Evolutionary conservation across 2,113 vertebrate genomes (phyloP).

Genomic region (Mastomys coucha): DNA sequence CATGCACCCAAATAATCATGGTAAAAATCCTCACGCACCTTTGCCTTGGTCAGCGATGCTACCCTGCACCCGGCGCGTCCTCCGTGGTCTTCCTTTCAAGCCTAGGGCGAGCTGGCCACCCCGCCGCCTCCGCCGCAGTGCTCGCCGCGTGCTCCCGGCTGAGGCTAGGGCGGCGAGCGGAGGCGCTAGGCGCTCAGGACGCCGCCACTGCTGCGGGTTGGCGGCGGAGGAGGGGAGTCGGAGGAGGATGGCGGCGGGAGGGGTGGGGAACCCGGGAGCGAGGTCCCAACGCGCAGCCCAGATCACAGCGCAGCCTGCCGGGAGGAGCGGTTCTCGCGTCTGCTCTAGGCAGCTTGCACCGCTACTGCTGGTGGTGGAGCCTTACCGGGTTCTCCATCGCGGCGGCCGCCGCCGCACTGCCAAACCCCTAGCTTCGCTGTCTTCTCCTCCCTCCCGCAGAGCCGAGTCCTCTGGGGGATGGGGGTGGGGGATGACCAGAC

Average conservation of each 20-base stretch:
- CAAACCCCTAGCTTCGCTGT: background rate
- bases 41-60: conserved; percentile 64
- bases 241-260: conserved; percentile 21
- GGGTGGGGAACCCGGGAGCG: conserved; percentile 8
- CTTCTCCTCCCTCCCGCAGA: conserved; percentile 75
- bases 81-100: conserved; percentile 61
- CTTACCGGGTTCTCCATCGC: conserved; percentile 51
- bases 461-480: background rate
- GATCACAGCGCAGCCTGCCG: conserved; percentile 82
- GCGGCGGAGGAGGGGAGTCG: conserved; percentile 21
- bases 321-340: conserved; percentile 43
- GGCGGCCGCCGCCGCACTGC: conserved; percentile 34
- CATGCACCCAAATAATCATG: background rate
- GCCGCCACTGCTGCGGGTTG: conserved; percentile 44
- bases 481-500: conserved; percentile 36
- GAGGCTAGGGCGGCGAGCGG: conserved; percentile 23
- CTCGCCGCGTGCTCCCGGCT: conserved; percentile 40
- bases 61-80: conserved; percentile 58
- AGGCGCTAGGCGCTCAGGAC: conserved; percentile 62
- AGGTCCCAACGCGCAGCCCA: conserved; percentile 55
- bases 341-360: background rate
- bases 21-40: conserved; percentile 58
- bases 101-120: background rate
- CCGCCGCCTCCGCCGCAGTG: conserved; percentile 47
- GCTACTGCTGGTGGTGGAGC: conserved; percentile 48